phyloP scores from a whole-genome alignment of 2,888 invertebrate genomes.

The Pristionchus arcanus region DNA sequence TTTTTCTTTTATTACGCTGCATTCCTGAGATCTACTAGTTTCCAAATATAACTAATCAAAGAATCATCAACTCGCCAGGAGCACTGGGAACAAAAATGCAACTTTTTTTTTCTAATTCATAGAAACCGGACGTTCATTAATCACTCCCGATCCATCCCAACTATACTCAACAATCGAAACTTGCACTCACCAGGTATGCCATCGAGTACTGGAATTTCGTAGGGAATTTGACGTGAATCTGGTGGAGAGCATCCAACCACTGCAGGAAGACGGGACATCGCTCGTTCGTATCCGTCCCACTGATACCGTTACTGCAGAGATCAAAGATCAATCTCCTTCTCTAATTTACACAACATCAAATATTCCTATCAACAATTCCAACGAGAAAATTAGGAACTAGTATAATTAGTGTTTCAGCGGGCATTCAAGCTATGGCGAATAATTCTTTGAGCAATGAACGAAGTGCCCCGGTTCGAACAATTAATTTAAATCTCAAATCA shows the following conservation, averaged over 20 bases:
- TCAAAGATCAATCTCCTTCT: conserved; percentile 49
- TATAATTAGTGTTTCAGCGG: too few species aligned
- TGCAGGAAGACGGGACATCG: conserved; percentile 97
- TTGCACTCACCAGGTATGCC: conserved; percentile 87
- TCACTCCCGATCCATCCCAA: too few species aligned
- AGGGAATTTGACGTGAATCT: conserved; percentile 84
- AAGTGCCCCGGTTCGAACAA: too few species aligned
- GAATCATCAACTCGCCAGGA: too few species aligned
- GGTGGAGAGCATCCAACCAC: conserved; percentile 97
- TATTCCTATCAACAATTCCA: not conserved
- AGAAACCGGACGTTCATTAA: too few species aligned
- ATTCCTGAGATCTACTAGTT: not conserved
- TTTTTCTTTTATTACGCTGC: too few species aligned
- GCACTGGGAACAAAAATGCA: too few species aligned
- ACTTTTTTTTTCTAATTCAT: too few species aligned
- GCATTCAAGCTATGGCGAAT: too few species aligned
- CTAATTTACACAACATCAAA: not conserved
- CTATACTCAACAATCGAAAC: not conserved
- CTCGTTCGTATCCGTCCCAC: conserved; percentile 88
- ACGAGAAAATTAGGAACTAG: too few species aligned
- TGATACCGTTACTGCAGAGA: conserved; percentile 56
- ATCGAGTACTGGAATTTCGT: conserved; percentile 96
- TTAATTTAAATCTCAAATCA: not conserved
- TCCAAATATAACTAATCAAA: too few species aligned
- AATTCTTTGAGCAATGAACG: too few species aligned